phyloP scores from a whole-genome alignment of 1,140 invertebrate genomes.

The Anoplolepis gracilipes region DNA sequence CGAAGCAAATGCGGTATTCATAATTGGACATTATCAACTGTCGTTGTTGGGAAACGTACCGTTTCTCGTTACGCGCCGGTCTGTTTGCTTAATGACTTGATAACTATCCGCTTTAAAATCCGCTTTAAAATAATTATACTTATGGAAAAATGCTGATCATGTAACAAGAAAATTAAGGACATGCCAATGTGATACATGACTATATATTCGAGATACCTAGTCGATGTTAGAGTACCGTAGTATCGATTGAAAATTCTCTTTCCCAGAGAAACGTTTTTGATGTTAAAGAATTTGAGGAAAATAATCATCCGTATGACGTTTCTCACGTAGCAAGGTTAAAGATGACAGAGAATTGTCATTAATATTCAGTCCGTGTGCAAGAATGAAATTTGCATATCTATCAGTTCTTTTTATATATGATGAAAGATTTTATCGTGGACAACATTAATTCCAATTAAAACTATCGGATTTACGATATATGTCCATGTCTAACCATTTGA shows the following conservation, averaged over 20 bases:
- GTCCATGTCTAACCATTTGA: neutral
- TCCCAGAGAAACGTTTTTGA: constrained; percentile 22
- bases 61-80: constrained; percentile 17
- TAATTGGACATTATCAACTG: constrained; percentile 45
- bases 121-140: constrained; percentile 42
- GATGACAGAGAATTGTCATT: constrained; percentile 54
- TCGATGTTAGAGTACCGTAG: constrained; percentile 47
- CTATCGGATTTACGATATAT: neutral
- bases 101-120: constrained; percentile 20
- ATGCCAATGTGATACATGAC: neutral
- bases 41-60: constrained; percentile 20
- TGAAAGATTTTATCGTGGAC: constrained; percentile 12
- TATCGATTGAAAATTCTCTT: constrained; percentile 23
- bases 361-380: constrained; percentile 52
- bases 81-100: constrained; percentile 48
- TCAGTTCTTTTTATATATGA: constrained; percentile 28
- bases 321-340: constrained; percentile 39
- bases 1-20: constrained; percentile 19
- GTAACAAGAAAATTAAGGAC: constrained; percentile 47
- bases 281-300: constrained; percentile 6
- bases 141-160: constrained; percentile 4
- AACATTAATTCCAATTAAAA: constrained; percentile 44
- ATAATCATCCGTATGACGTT: constrained; percentile 28
- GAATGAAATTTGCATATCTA: constrained; percentile 43
- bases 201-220: constrained; percentile 29